Percentiles rank a stretch among this genome's conserved stretches.
These are phyloP conservation scores for Scylla paramamosain DNA, from an alignment of 1,140 invertebrate species.

Conservation along the genomic window DNA sequence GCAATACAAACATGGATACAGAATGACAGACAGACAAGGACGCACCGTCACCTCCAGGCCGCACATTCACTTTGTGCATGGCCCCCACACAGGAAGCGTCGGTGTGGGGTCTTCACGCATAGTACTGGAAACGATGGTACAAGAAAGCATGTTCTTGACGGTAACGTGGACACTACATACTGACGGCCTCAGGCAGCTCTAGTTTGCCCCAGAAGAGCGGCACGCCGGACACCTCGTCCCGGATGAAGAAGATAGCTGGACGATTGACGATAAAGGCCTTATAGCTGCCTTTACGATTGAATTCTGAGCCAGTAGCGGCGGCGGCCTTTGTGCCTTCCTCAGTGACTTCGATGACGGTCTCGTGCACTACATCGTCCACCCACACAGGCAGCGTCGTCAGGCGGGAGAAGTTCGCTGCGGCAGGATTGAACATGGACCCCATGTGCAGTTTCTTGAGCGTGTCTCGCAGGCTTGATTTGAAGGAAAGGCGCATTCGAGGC, in stretches of 20 bases:
- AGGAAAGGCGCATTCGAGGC: slow-evolving; percentile 86
- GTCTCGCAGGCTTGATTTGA: slow-evolving; percentile 82
- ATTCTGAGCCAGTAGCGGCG: slow-evolving; percentile 86
- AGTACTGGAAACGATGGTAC: background rate
- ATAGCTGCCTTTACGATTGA: slow-evolving; percentile 82
- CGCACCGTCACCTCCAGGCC: background rate
- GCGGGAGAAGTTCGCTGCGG: slow-evolving; percentile 84
- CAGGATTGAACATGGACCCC: slow-evolving; percentile 84
- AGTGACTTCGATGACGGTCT: slow-evolving; percentile 89
- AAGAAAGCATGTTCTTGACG: background rate
- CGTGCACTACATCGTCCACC: slow-evolving; percentile 86
- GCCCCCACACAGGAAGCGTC: too few species aligned
- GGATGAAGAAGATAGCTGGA: slow-evolving; percentile 88
- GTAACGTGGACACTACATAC: background rate
- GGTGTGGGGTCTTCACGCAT: background rate
- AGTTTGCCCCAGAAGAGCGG: slow-evolving; percentile 87
- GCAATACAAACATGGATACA: background rate
- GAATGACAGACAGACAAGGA: background rate
- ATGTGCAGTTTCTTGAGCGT: slow-evolving; percentile 82
- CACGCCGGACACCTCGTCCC: slow-evolving; percentile 83
- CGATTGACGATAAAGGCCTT: slow-evolving; percentile 79
- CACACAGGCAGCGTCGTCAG: slow-evolving; percentile 82
- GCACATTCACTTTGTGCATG: background rate
- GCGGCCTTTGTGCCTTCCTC: slow-evolving; percentile 89
- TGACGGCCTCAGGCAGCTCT: slow-evolving; percentile 80